These are phyloP conservation scores for Conistra vaccinii DNA, from an alignment of 2,888 invertebrate genomes.

Conservation along the genomic window DNA sequence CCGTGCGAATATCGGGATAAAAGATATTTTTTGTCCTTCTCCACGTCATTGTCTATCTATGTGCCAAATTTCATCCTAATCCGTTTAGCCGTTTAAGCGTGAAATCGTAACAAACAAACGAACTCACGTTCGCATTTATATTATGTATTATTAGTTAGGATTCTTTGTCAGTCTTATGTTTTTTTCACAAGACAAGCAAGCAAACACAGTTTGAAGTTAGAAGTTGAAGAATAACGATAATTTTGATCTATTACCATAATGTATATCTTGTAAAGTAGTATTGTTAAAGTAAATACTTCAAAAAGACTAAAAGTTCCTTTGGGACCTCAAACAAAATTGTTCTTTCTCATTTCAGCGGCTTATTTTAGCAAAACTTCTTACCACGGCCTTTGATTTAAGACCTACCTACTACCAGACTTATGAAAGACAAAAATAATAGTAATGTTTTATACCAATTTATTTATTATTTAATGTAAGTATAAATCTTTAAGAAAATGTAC, in stretches of 20 bases:
- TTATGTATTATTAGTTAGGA: too few species aligned
- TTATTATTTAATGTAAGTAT: not conserved
- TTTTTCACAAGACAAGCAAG: not conserved
- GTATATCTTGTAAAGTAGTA: not conserved
- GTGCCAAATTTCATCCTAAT: too few species aligned
- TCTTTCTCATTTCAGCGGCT: conserved; percentile 9
- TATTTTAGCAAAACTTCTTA: conserved; percentile 10
- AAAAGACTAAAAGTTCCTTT: not conserved
- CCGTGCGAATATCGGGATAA: too few species aligned
- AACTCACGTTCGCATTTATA: too few species aligned
- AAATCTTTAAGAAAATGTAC: not conserved
- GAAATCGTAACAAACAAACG: too few species aligned
- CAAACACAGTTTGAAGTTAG: not conserved
- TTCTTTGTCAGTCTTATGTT: not conserved
- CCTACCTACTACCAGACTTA: not conserved
- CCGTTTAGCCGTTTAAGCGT: too few species aligned
- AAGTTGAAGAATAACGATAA: not conserved
- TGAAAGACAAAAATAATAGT: not conserved
- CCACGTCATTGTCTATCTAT: too few species aligned
- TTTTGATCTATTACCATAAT: not conserved
- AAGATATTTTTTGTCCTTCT: too few species aligned
- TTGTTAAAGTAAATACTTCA: conserved; percentile 19
- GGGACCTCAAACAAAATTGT: conserved; percentile 23
- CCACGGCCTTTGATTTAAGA: not conserved
- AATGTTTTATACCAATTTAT: not conserved